Evolutionary conservation across 2,113 vertebrate species (phyloP).

Genomic region (Paramisgurnus dabryanus): DNA sequence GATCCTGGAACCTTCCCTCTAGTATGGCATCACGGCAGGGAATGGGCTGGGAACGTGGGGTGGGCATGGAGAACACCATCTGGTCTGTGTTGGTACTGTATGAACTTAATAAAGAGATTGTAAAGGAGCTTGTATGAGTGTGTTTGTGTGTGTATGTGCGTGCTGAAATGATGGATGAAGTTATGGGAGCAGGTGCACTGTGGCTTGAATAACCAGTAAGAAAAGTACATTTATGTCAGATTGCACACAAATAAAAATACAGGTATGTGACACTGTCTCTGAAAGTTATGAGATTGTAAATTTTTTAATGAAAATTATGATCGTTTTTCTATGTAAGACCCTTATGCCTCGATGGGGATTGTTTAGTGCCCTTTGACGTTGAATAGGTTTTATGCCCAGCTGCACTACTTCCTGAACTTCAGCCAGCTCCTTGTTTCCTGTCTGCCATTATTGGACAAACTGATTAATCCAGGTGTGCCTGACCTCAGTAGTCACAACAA

Average conservation of each 20-base stretch:
- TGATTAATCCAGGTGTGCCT: too few species aligned
- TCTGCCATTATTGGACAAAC: too few species aligned
- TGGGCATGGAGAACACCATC: constrained; percentile 18
- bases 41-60: background rate
- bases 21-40: background rate
- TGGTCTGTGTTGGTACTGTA: background rate
- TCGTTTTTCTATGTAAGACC: too few species aligned
- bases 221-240: background rate
- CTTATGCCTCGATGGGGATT: too few species aligned
- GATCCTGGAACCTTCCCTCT: background rate
- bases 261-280: too few species aligned
- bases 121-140: background rate
- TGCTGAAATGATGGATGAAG: background rate
- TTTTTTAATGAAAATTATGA: too few species aligned
- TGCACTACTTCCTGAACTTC: too few species aligned
- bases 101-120: constrained; percentile 1
- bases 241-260: background rate
- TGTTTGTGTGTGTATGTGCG: constrained; percentile 7
- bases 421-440: too few species aligned
- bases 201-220: background rate
- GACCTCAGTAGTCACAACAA: too few species aligned
- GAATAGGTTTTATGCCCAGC: too few species aligned
- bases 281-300: too few species aligned
- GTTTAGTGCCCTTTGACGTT: too few species aligned
- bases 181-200: background rate